Evolutionary conservation across 2,797 vertebrate species (phyloP), one percentile per base, ranked within the genome.

Genomic region (Eupleurogrammus muticus): DNA sequence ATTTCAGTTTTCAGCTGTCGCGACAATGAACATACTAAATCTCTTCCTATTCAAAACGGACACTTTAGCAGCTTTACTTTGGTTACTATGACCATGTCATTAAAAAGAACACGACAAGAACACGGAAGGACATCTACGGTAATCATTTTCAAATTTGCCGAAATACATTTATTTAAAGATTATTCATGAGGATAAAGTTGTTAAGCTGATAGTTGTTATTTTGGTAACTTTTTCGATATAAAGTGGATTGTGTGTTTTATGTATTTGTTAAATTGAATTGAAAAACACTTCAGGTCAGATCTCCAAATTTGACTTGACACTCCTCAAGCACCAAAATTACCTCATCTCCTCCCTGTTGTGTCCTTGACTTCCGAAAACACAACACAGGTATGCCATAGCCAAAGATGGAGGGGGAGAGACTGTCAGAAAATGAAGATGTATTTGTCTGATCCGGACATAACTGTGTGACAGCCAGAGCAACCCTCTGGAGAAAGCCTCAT

Each of bases 381-480:
- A 67, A n/a, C 62, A 46, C 68, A 82, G 81, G 79, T 72, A 66
- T 35, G 79, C 10, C 59, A 61, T 64, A 67, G 59, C 69, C 66
- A 17, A 47, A 61, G 58, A 80, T 54, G 53, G 57, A 77, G 66
- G 63, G 71, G 58, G 28, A 6, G 28, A 6, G 48, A 71, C 62
- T 84, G 84, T 86, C 80, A 82, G 73, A 84, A 76, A 85, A 89
- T 79, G 71, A 86, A 90, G 86, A 90, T 74, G 75, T 69, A 87
- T 90, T 73, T 82, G 79, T 87, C 75, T 90, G 87, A 89, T 91
- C 90, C 85, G 90, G 92, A 92, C 89, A 92, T 92, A 86, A 84
- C 87, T 92, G 79, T 77, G 79, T 91, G 91, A 92, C 90, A 91
- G 87, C 58, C 62, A 74, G 70, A 62, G 6, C 32, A 54, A 52